phyloP scores from a whole-genome alignment of 2,888 invertebrate genomes.

The Toxonevra muliebris region DNA sequence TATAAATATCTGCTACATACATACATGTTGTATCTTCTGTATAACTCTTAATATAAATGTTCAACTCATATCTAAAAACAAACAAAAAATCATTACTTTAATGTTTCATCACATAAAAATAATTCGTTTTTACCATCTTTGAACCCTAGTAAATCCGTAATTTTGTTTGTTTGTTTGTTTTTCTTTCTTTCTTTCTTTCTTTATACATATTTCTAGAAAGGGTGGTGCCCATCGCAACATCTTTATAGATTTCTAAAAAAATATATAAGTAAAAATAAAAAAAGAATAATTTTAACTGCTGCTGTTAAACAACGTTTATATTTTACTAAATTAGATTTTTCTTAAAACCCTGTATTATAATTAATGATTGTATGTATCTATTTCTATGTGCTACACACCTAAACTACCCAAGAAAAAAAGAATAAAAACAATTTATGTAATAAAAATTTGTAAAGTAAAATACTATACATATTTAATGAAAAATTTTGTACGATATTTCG shows the following conservation, averaged over 20 bases:
- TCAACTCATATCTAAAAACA: too few relatives aligned
- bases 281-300: slow-evolving; percentile 16
- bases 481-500: background rate
- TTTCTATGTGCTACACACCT: background rate
- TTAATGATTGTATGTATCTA: slow-evolving; percentile 18
- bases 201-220: slow-evolving; percentile 55
- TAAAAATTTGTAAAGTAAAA: background rate
- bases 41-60: too few relatives aligned
- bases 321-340: slow-evolving; percentile 9
- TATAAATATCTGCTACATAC: too few relatives aligned
- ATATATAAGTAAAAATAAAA: slow-evolving; percentile 24
- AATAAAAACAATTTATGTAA: background rate
- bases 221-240: slow-evolving; percentile 60
- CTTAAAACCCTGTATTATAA: slow-evolving; percentile 29
- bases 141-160: too few relatives aligned
- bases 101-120: too few relatives aligned
- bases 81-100: too few relatives aligned
- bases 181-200: slow-evolving; percentile 35
- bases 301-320: slow-evolving; percentile 17
- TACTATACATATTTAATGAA: background rate
- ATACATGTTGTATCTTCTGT: too few relatives aligned
- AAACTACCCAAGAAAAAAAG: background rate
- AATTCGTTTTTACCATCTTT: too few relatives aligned
- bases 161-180: too few relatives aligned
- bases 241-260: slow-evolving; percentile 56